Percentiles rank a stretch among this genome's conserved stretches.
These are phyloP conservation scores for Macroglossus sobrinus DNA, from an alignment of 2,113 vertebrate species.

Conservation along the genomic window DNA sequence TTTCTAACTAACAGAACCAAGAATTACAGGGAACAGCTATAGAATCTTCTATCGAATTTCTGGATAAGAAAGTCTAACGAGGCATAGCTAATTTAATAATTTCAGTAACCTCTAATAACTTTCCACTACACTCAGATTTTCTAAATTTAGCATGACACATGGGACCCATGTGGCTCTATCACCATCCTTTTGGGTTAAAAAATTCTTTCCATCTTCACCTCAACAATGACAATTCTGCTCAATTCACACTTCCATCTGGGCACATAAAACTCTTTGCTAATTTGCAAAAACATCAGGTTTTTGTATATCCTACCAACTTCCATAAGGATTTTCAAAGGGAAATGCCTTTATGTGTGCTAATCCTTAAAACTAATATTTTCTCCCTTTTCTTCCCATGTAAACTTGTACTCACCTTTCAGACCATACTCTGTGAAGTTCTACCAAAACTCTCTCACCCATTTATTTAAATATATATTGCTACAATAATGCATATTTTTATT, in stretches of 20 bases:
- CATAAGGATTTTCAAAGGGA: background rate
- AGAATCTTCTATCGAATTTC: background rate
- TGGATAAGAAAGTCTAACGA: background rate
- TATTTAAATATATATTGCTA: background rate
- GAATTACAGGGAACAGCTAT: slow-evolving; percentile 10
- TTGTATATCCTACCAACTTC: background rate
- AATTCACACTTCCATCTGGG: too few species aligned
- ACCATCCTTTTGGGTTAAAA: background rate
- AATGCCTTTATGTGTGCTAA: background rate
- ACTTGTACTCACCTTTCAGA: background rate
- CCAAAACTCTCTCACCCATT: background rate
- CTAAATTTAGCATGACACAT: background rate
- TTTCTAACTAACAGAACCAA: slow-evolving; percentile 44
- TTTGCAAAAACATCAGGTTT: background rate
- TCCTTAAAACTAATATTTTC: background rate
- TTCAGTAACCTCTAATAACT: background rate
- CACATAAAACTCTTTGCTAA: background rate
- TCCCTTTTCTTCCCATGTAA: background rate
- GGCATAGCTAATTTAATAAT: slow-evolving; percentile 22
- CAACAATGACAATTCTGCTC: background rate
- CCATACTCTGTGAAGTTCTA: background rate
- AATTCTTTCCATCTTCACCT: background rate
- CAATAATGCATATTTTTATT: background rate
- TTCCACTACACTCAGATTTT: background rate
- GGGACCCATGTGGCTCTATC: background rate